Evolutionary conservation across 1,140 invertebrate species (phyloP).

Genomic region (Babylonia areolata): DNA sequence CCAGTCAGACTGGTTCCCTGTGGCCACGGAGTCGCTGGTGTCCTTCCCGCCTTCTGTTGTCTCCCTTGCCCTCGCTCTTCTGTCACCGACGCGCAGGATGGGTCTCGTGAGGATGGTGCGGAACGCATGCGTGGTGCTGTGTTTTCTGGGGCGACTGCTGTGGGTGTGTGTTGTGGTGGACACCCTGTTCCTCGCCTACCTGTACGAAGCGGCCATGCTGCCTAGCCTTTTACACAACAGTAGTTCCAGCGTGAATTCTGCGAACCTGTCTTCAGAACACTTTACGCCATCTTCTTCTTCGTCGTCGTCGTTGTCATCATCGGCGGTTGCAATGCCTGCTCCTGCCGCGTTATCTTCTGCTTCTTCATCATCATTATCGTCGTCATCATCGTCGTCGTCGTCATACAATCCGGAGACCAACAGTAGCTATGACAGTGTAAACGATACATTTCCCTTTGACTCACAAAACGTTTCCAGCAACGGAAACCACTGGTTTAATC

Average conservation of each 20-base stretch:
- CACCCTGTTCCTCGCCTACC: neutral
- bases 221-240: neutral
- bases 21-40: neutral
- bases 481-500: neutral
- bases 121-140: slow-evolving; percentile 13
- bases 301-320: no score
- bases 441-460: neutral
- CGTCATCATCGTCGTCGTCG: no score
- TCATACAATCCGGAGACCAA: neutral
- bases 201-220: neutral
- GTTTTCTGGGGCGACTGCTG: neutral
- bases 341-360: neutral
- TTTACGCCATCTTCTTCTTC: slow-evolving; percentile 7
- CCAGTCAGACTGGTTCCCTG: neutral
- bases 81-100: neutral
- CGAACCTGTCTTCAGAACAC: no score
- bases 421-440: slow-evolving; percentile 26
- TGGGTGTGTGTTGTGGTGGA: neutral
- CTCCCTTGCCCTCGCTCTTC: no score
- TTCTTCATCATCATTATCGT: neutral
- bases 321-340: neutral
- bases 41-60: no score
- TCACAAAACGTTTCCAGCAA: neutral
- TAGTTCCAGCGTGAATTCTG: neutral
- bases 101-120: neutral